Evolutionary conservation across 2,888 invertebrate species (phyloP).

Genomic region (Spilarctia lutea): DNA sequence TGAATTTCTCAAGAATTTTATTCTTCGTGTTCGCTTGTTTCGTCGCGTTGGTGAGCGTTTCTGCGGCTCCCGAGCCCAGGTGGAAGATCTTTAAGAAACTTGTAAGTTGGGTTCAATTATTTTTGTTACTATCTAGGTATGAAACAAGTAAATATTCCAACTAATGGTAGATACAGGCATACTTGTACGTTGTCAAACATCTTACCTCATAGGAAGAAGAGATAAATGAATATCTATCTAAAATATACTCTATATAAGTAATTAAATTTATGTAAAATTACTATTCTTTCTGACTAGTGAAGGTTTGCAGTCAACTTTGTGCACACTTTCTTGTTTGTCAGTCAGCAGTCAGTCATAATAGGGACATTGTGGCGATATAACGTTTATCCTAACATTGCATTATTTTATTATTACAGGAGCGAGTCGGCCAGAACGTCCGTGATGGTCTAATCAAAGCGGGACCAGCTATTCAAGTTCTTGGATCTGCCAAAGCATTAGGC

Average conservation of each 20-base stretch:
- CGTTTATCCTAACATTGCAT: not conserved
- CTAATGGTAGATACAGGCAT: not conserved
- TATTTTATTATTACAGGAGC: conserved; percentile 51
- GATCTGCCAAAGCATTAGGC: conserved; percentile 56
- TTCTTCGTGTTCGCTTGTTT: conserved; percentile 65
- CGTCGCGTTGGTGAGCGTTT: conserved; percentile 57
- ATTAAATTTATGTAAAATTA: too few relatives aligned
- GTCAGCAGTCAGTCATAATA: too few relatives aligned
- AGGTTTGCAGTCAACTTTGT: too few relatives aligned
- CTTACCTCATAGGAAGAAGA: too few relatives aligned
- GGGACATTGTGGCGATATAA: not conserved
- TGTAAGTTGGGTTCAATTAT: conserved; percentile 56
- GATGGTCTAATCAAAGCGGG: conserved; percentile 65
- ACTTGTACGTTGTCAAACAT: not conserved
- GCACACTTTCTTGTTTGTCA: too few relatives aligned
- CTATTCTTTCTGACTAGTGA: too few relatives aligned
- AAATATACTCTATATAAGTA: too few relatives aligned
- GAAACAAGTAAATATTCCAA: not conserved
- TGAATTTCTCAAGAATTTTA: conserved; percentile 65
- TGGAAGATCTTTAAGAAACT: conserved; percentile 72
- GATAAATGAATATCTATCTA: too few relatives aligned
- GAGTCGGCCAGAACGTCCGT: conserved; percentile 58
- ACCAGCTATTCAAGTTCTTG: conserved; percentile 60
- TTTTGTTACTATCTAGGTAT: not conserved
- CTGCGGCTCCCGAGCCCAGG: conserved; percentile 63